phyloP scores from a whole-genome alignment of 2,113 vertebrate genomes.

The Capricornis sumatraensis region DNA sequence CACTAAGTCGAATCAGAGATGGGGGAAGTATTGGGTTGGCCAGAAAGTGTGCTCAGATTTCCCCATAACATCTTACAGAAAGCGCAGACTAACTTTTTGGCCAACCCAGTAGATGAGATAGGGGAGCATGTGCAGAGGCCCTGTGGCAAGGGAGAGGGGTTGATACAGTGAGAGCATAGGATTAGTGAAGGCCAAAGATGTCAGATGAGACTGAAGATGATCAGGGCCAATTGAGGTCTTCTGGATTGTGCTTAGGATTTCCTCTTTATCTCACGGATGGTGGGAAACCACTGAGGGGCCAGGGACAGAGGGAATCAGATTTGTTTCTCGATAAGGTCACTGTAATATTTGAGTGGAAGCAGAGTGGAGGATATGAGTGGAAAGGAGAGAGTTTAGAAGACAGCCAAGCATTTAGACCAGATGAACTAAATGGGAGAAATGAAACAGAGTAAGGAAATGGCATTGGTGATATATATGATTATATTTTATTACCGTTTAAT shows the following conservation, averaged over 20 bases:
- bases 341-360: neutral
- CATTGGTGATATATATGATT: neutral
- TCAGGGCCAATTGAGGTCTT: neutral
- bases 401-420: neutral
- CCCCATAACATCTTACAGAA: neutral
- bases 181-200: neutral
- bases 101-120: neutral
- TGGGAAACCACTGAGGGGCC: neutral
- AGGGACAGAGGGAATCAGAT: neutral
- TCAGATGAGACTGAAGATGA: neutral
- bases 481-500: neutral
- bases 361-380: neutral
- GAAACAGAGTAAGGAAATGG: neutral
- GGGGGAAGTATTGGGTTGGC: neutral
- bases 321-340: neutral
- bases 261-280: neutral
- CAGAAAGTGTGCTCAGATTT: neutral
- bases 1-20: neutral
- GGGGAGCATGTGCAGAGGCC: neutral
- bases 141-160: neutral
- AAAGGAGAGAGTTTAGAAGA: neutral
- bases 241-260: neutral
- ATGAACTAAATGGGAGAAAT: neutral
- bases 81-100: rapidly evolving
- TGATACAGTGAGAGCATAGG: neutral